Evolutionary conservation across 2,113 vertebrate genomes (phyloP), one percentile per base, ranked within the genome.

Genomic region (Pionites leucogaster): DNA sequence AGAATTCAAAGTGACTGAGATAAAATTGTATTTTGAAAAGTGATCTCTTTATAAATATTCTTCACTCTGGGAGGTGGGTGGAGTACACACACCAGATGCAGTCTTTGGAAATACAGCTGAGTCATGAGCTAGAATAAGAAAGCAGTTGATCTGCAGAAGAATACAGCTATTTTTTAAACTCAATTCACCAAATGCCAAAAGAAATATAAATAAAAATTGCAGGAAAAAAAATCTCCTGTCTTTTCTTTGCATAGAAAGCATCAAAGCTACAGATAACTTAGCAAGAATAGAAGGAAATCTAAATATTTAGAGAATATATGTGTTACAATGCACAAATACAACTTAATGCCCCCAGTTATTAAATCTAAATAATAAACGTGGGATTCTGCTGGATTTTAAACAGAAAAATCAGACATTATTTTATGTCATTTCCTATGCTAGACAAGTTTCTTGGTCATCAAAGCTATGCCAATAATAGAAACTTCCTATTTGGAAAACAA

Each of bases 91-190:
- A 91, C 13, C 46, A 94, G 77, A 74, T 39, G 33, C 59, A 80
- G 53, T 17, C 46, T 69, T 69, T 74, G 70, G 76, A 90, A 93
- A 92, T 88, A 81, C 46, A 96, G 88, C 90, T 90, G 92, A 94
- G 60, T 96, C 96, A 96, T 88, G 39, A 86, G 55, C 64, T 71
- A 62, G 75, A 91, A 69, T 15, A 75, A 76, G 50, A 17, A 68
- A 84, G 53, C 92, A 71, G 49, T 5, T 39, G 10, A 65, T 71
- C 41, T 86, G 68, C 41, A 70, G 67, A 92, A 79, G 24, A 89
- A 71, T 33, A 74, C 15, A 68, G 47, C 10, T 82, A 57, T 19
- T 68, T 60, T 23, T 55, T 68, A 74, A 85, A 80, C 4, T 35
- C 33, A 79, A 35, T 49, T 85, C 33, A 72, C 7, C 37, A 80